These are phyloP conservation scores for Scomber scombrus DNA, from an alignment of 2,113 vertebrate species.

Conservation along the genomic window DNA sequence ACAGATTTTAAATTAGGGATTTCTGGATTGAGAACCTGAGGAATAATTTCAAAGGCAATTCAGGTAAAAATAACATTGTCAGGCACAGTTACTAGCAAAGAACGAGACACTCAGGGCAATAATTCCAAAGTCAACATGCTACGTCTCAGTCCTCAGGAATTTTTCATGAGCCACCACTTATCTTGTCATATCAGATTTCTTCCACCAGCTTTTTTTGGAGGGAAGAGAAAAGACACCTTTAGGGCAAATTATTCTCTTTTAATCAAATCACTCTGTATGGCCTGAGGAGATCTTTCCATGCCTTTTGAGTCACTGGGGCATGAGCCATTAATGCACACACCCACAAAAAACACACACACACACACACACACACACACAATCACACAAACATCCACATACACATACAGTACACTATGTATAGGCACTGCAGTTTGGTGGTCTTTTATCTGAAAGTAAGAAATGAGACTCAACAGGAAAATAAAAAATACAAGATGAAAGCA, in stretches of 20 bases:
- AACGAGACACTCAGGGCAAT: slow-evolving; percentile 69
- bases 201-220: slow-evolving; percentile 71
- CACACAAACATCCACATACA: slow-evolving; percentile 34
- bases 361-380: background rate
- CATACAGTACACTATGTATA: background rate
- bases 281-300: slow-evolving; percentile 71
- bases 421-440: slow-evolving; percentile 22
- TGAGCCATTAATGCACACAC: slow-evolving; percentile 43
- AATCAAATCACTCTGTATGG: slow-evolving; percentile 80
- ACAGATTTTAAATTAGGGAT: slow-evolving; percentile 54
- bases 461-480: slow-evolving; percentile 59
- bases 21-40: slow-evolving; percentile 35
- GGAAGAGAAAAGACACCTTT: slow-evolving; percentile 81
- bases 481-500: slow-evolving; percentile 53
- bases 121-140: slow-evolving; percentile 80
- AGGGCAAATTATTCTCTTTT: slow-evolving; percentile 84
- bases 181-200: slow-evolving; percentile 86
- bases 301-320: slow-evolving; percentile 63
- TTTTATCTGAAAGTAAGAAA: slow-evolving; percentile 62
- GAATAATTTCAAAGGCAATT: slow-evolving; percentile 64
- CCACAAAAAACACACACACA: slow-evolving; percentile 11
- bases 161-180: slow-evolving; percentile 87
- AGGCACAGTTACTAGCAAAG: slow-evolving; percentile 67
- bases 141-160: slow-evolving; percentile 80
- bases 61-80: slow-evolving; percentile 78